Conservation (phyloP, 2,113 vertebrate species). For the Pterocles gutturalis region DNA sequence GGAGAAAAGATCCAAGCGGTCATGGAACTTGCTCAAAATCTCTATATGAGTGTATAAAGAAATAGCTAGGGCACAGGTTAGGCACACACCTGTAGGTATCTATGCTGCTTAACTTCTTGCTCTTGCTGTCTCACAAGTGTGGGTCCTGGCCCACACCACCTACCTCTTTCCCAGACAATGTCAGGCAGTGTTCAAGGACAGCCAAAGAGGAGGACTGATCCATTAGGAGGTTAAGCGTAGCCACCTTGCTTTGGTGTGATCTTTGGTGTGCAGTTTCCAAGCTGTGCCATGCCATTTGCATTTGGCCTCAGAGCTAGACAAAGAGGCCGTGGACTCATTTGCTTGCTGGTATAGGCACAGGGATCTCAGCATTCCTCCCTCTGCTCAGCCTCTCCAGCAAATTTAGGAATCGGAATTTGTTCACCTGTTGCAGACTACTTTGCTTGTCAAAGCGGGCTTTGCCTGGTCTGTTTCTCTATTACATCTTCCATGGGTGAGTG, state of each 20-base stretch:
- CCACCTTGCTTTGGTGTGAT: neutral
- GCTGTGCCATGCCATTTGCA: accelerated
- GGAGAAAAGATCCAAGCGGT: neutral
- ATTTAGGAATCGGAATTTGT: neutral
- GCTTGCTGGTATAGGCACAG: neutral
- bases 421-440: constrained; percentile 15
- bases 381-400: neutral
- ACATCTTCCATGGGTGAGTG: constrained; percentile 1
- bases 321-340: neutral
- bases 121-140: neutral
- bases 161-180: neutral
- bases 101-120: accelerated
- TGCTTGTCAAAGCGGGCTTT: constrained; percentile 23
- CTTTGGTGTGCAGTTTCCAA: neutral
- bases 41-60: neutral
- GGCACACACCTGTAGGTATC: too few relatives aligned
- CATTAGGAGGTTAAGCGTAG: neutral
- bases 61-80: neutral
- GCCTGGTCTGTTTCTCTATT: neutral
- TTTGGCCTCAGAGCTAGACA: neutral
- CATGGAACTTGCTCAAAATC: neutral
- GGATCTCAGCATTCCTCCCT: neutral
- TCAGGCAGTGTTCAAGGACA: neutral
- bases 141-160: neutral
- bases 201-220: neutral